A percentile compares a stretch with the other conserved stretches of the same genome.
phyloP scores from a whole-genome alignment of 1,140 invertebrate species.

The Drosophila pectinifera region DNA sequence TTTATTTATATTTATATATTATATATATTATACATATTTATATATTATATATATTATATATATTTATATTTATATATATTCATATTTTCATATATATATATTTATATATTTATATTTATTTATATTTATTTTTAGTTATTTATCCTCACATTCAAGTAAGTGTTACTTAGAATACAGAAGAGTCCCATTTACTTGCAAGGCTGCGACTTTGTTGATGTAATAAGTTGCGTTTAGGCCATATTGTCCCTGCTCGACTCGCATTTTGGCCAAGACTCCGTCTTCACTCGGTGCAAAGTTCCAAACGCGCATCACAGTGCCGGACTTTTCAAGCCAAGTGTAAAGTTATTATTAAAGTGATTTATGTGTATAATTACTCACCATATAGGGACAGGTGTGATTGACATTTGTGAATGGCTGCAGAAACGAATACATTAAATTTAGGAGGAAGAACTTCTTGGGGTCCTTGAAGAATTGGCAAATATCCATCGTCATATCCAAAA shows the following conservation, averaged over 20 bases:
- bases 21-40: too few species aligned
- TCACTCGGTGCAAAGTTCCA: slow-evolving; percentile 16
- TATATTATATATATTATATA: neutral
- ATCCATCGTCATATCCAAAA: slow-evolving; percentile 23
- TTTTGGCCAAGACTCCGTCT: neutral
- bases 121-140: neutral
- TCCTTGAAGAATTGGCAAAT: slow-evolving; percentile 31
- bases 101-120: neutral
- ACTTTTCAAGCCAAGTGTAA: neutral
- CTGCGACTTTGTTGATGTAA: neutral
- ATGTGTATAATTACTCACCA: slow-evolving; percentile 4
- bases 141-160: too few species aligned
- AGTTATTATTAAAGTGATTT: neutral
- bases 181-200: slow-evolving; percentile 19
- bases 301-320: slow-evolving; percentile 1
- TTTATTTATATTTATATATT: too few species aligned
- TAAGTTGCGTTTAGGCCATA: slow-evolving; percentile 29
- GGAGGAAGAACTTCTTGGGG: slow-evolving; percentile 12
- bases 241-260: slow-evolving; percentile 27
- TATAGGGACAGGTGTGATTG: slow-evolving; percentile 38
- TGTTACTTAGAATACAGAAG: slow-evolving; percentile 10
- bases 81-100: neutral
- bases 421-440: slow-evolving; percentile 19
- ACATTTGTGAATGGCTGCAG: slow-evolving; percentile 24
- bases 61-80: too few species aligned